Percentiles rank a stretch among this genome's conserved stretches.
Conservation (phyloP, 2,113 vertebrate species). For the Chiloscyllium plagiosum region DNA sequence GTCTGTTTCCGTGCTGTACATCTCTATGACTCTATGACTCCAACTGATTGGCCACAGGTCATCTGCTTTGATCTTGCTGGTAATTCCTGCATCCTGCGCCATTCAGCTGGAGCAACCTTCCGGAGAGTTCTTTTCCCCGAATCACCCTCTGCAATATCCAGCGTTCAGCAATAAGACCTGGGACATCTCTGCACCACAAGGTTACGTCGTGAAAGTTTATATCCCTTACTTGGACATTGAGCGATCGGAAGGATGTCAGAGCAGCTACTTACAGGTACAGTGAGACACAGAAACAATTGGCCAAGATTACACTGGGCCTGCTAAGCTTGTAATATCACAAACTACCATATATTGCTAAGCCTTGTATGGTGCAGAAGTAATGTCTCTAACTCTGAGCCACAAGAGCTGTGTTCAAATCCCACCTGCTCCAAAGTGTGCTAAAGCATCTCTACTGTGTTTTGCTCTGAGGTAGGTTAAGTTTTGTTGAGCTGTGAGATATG, state of each 20-base stretch:
- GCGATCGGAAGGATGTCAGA: not conserved
- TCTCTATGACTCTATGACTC: too few relatives aligned
- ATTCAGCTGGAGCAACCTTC: not conserved
- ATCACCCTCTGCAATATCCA: not conserved
- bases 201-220: not conserved
- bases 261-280: not conserved
- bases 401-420: too few relatives aligned
- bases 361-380: too few relatives aligned
- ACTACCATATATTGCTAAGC: too few relatives aligned
- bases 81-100: not conserved
- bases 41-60: not conserved
- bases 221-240: not conserved
- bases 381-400: too few relatives aligned
- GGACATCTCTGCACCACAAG: not conserved
- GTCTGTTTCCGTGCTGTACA: too few relatives aligned
- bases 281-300: not conserved
- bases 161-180: not conserved
- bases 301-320: too few relatives aligned
- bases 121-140: not conserved
- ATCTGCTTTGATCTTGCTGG: not conserved
- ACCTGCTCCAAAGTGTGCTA: too few relatives aligned
- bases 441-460: too few relatives aligned
- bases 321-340: too few relatives aligned
- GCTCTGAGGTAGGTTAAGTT: too few relatives aligned
- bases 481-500: too few relatives aligned